Evolutionary conservation across 2,888 invertebrate genomes (phyloP), one percentile per base, ranked within the genome.

Genomic region (Mythimna lalbum): DNA sequence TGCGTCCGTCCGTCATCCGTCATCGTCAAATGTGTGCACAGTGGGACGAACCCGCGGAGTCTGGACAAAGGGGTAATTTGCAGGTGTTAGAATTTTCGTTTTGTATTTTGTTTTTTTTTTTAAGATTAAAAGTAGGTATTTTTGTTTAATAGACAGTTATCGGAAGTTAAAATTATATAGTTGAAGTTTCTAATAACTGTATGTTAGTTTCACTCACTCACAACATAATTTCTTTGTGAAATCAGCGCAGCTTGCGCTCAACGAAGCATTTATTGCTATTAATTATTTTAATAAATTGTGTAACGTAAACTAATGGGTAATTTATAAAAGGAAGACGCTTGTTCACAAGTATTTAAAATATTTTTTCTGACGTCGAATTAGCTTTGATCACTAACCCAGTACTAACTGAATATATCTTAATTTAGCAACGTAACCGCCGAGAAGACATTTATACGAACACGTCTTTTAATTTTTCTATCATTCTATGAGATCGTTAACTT

Each of bases 1-100:
- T 81, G 83, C 86, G 87, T 85, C 88, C 90, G 90, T 90, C 91
- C 88, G 89, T 90, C 90, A 91, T 93, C 90, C 90, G 90, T 93
- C 93, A 93, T 92, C 92, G 92, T 93, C 93, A 90, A 86, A 83
- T 82, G 84, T 85, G 66, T 80, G 87, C 89, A 89, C 88, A 78
- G 82, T 83, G 88, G 78, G 68, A 50, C 50, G 63, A 61, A 50
- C 52, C 70, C 67, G 67, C 73, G n/a, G 39, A 64, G 71, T 78
- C 80, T 82, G 83, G 86, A 87, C 85, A 86, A 85, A 86, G 70
- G 76, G 73, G 57, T 73, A 62, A 60, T 67, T 63, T 21, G 71
- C 83, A 85, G 85, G 85, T 83, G 83, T 56, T 47, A 23, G 2
- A 33, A 43, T 64, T 71, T 65, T 63, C 9, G 27, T 63, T 73